These are phyloP conservation scores for Lamproptera curius DNA, from an alignment of 2,888 invertebrate genomes.

Conservation along the genomic window DNA sequence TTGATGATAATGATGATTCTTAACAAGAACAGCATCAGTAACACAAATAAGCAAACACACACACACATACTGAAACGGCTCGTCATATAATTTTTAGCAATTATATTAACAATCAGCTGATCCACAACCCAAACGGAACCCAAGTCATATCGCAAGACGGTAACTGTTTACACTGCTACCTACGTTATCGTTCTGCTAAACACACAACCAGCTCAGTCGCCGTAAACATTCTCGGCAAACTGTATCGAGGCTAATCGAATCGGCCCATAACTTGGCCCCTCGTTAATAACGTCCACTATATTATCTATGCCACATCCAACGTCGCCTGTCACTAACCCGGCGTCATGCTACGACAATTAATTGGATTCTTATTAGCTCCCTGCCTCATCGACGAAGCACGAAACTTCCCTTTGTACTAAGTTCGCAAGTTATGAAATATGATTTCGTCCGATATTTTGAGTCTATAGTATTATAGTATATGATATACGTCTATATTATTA, in stretches of 20 bases:
- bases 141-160: conserved; percentile 8
- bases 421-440: no score
- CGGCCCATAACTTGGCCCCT: conserved; percentile 54
- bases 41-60: not conserved
- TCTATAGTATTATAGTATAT: no score
- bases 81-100: no score
- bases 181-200: conserved; percentile 40
- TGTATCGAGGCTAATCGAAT: conserved; percentile 60
- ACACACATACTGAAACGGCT: not conserved
- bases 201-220: conserved; percentile 44
- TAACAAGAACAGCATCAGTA: no score
- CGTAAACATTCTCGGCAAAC: conserved; percentile 55
- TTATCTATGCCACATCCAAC: conserved; percentile 54
- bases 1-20: no score
- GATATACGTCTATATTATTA: no score
- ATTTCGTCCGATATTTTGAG: no score
- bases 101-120: no score
- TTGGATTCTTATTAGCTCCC: conserved; percentile 33
- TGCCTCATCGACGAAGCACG: conserved; percentile 21
- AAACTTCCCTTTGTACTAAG: conserved; percentile 24
- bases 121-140: conserved; percentile 8
- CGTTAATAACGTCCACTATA: conserved; percentile 59
- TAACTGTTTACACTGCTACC: conserved; percentile 28
- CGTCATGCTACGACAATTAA: conserved; percentile 35
- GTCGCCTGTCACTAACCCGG: conserved; percentile 28